Evolutionary conservation across 1,140 invertebrate genomes (phyloP), one percentile per base, ranked within the genome.

Genomic region (Drosophila setifemur): DNA sequence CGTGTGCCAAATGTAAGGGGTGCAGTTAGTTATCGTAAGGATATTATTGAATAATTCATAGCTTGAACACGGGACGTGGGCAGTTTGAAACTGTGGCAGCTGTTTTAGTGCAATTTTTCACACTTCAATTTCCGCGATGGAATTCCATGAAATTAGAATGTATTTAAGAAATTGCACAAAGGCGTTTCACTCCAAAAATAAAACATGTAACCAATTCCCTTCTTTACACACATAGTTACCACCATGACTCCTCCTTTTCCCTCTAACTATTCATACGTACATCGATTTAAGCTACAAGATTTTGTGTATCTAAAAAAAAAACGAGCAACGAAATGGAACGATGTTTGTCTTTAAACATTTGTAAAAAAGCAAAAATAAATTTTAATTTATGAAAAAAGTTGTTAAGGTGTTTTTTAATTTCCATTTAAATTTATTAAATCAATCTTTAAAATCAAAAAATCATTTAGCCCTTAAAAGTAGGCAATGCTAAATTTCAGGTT

Each of bases 81-180:
- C 74, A 85, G 79, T 85, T 85, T 58, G 74, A 85, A 85, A 85
- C 78, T 83, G 78, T 75, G 55, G 39, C 18, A 37, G 50, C 31
- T 54, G 40, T 68, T 68, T 61, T 53, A 72, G 67, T 72, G 69
- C 54, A 72, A 72, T 70, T 70, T 64, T 63, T 47, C 25, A 33
- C 23, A 8, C 9, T 16, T 16, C 11, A n/a, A 5, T 14, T 16
- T 44, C 12, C 14, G 12, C 14, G n/a, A 12, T 49, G 18, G 6
- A 7, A 21, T 49, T 11, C 2, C 8, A 12, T 19, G 28, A 19
- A 53, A 25, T 53, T 25, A 31, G 39, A 57, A 18, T 25, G 42
- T 33, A 42, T 33, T 28, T 55, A 25, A 33, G 52, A 43, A 58
- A 61, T 61, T 58, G 57, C 57, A 28, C 57, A 29, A 54, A 40